A percentile compares a stretch with the other conserved stretches of the same genome.
Conservation (phyloP, 37 sponge, comb jelly and placozoan species). For the Cladorhizidae sp. region DNA sequence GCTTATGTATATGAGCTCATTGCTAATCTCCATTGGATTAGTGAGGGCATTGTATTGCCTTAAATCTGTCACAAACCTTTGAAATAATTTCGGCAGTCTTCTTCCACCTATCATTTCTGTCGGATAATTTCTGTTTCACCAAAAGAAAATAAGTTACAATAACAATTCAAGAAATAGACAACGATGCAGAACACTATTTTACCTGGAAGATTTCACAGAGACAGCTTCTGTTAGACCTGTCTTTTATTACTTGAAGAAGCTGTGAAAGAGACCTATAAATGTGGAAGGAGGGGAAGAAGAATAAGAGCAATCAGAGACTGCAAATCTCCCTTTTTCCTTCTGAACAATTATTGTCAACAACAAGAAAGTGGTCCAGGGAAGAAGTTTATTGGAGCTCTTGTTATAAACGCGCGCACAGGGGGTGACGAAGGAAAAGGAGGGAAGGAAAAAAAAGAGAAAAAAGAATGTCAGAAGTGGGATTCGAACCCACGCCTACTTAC, state of each 20-base stretch:
- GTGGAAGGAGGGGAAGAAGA: conserved; percentile 3
- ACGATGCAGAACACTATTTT: neutral
- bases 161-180: too few species aligned
- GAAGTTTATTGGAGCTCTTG: neutral
- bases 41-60: too few species aligned
- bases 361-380: too few species aligned
- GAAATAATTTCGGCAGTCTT: conserved; percentile 32
- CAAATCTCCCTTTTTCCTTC: too few species aligned
- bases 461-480: conserved; percentile 93
- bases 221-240: conserved; percentile 32
- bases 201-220: conserved; percentile 74
- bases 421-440: neutral
- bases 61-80: conserved; percentile 39
- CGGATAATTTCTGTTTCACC: conserved; percentile 39
- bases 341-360: too few species aligned
- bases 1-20: too few species aligned
- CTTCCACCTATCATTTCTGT: conserved; percentile 8
- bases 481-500: conserved; percentile 96
- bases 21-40: too few species aligned
- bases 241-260: conserved; percentile 34
- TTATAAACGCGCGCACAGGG: neutral
- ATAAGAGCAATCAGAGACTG: conserved; percentile 9
- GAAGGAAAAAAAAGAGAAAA: conserved; percentile 35
- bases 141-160: too few species aligned
- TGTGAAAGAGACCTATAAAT: conserved; percentile 41